Conservation (phyloP, 2,797 vertebrate species). For the Sebastes vulpes region DNA sequence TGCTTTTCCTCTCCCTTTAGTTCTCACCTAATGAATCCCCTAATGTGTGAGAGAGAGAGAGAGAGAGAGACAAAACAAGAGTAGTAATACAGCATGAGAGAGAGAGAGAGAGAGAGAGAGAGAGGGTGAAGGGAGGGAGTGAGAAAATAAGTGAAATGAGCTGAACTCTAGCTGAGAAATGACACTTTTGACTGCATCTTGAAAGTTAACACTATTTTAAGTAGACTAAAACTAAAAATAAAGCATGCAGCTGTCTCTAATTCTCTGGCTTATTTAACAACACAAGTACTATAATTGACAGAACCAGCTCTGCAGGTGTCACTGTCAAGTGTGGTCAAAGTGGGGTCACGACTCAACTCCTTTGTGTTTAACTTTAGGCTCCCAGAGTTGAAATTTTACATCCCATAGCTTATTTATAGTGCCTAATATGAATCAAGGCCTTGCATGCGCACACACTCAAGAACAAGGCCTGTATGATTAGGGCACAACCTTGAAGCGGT, state of each 20-base stretch:
- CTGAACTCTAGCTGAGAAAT: conserved; percentile 31
- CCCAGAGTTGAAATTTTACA: background rate
- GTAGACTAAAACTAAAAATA: conserved; percentile 11
- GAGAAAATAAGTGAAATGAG: background rate
- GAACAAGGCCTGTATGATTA: background rate
- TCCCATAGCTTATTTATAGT: conserved; percentile 4
- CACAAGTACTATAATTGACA: conserved; percentile 11
- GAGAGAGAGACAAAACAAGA: background rate
- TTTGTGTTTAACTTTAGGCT: conserved; percentile 2
- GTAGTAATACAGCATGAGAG: background rate
- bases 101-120: conserved; percentile 4
- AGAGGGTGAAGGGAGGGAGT: background rate
- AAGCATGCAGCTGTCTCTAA: conserved; percentile 15
- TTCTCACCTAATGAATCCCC: conserved; percentile 51
- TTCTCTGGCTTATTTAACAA: conserved; percentile 17
- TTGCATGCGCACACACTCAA: background rate
- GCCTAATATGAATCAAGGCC: background rate
- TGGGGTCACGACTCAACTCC: conserved; percentile 2
- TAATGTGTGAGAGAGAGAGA: conserved; percentile 5
- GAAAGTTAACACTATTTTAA: conserved; percentile 43
- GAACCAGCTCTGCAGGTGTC: background rate
- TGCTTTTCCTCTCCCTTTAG: conserved; percentile 28
- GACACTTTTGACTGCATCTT: conserved; percentile 37
- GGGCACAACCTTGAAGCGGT: background rate
- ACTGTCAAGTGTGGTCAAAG: background rate